Base-by-base conservation (phyloP, 2,797 vertebrate genomes). In the Antennarius maculatus region DNA sequence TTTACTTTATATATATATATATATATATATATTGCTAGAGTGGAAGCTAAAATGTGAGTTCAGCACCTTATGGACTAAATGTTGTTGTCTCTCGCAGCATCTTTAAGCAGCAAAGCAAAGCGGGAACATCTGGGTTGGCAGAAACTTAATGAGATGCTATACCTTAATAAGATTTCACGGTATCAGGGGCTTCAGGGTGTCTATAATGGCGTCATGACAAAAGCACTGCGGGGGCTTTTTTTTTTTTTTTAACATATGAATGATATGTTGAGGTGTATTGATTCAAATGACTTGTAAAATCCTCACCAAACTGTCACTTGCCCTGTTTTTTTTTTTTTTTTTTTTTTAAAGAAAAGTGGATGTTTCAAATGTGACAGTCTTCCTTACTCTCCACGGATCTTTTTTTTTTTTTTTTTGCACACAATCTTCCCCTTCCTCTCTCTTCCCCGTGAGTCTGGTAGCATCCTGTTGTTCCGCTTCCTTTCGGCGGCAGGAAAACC, bases 381-480 rank as follows among this genome's bases (percentile, higher is more conserved):
- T 59, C 28, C 61, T 63, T n/a, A 10, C 61, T 65, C 50, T 61
- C 72, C 64, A 39, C 61, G 67, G 54, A 58, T 80, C 57, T 16
- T 46, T 8, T 14, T 43, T 14, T 72, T 49, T 49, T 72, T 31
- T 23, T 23, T 23, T 34, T 34, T 34, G 31, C 31, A 2, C 41
- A 52, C 60, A 9, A 23, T 43, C 59, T 69, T 54, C 52, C 54
- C 50, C 55, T 45, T 28, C 56, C 67, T 71, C 69, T 71, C 31
- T 54, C 49, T 74, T 74, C 77, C 54, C 76, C 39, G 65, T 4
- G 79, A 86, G 77, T 61, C 63, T 61, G 70, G 69, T 69, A 86
- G 81, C 86, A 91, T 94, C 88, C 88, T 89, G 85, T 92, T 89
- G 86, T 91, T 92, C 86, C 84, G 78, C 87, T 89, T 66, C 59